phyloP scores from a whole-genome alignment of 1,140 invertebrate species.

The Brachystomella parvula region DNA sequence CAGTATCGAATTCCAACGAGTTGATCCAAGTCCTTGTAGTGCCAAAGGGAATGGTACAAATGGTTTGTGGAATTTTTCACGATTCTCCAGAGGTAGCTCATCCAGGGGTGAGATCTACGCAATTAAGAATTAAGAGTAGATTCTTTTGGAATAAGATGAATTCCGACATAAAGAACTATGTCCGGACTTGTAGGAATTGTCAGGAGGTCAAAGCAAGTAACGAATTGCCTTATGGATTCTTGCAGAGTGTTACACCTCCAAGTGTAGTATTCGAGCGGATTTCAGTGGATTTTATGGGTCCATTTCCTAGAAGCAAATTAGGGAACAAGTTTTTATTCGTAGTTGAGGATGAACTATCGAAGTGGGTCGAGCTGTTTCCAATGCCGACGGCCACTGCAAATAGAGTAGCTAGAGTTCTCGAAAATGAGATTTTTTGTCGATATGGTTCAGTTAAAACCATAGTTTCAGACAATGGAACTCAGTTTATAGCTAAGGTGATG shows the following conservation, averaged over 20 bases:
- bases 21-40: neutral
- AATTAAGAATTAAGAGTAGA: constrained; percentile 9
- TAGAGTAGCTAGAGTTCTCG: neutral
- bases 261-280: constrained; percentile 15
- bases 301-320: constrained; percentile 6
- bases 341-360: constrained; percentile 9
- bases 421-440: constrained; percentile 20
- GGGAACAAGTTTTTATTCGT: constrained; percentile 4
- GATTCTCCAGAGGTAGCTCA: constrained; percentile 11
- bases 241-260: neutral
- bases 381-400: constrained; percentile 4
- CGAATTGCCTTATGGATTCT: constrained; percentile 3
- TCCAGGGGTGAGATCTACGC: constrained; percentile 17
- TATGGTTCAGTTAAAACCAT: constrained; percentile 9
- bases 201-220: constrained; percentile 13
- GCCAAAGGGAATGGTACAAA: neutral
- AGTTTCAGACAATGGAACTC: constrained; percentile 11
- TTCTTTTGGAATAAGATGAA: constrained; percentile 26
- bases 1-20: neutral
- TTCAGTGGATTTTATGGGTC: constrained; percentile 29
- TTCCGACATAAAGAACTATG: constrained; percentile 21
- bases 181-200: constrained; percentile 21
- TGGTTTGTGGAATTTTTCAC: constrained; percentile 3
- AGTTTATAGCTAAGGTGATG: constrained; percentile 15
- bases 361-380: constrained; percentile 21